Evolutionary conservation across 2,113 vertebrate species (phyloP).

Genomic region (Dipodomys merriami): DNA sequence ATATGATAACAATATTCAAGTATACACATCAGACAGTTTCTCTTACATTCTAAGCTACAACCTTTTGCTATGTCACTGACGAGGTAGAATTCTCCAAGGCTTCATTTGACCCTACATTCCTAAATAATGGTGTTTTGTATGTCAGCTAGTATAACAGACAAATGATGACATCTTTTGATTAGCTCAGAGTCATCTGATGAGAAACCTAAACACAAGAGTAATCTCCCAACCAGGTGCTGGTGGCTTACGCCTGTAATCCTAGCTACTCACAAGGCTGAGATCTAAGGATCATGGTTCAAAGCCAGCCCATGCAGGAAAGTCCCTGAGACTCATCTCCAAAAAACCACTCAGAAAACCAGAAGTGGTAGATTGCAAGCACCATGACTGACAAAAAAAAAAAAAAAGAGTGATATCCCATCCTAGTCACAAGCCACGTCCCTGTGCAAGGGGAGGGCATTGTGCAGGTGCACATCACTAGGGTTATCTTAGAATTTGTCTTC

Average conservation of each 20-base stretch:
- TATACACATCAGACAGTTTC: background rate
- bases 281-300: no score
- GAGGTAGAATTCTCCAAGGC: background rate
- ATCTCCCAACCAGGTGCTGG: no score
- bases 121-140: background rate
- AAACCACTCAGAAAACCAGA: no score
- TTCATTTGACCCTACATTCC: background rate
- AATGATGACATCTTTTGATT: background rate
- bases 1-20: background rate
- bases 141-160: background rate
- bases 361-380: no score
- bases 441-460: background rate
- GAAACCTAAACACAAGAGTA: background rate
- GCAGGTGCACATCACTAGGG: background rate
- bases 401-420: background rate
- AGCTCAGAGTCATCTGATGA: background rate
- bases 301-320: no score
- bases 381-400: no score
- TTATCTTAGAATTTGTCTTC: slow-evolving; percentile 1
- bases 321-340: no score
- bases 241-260: no score
- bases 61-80: background rate
- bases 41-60: background rate
- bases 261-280: no score
- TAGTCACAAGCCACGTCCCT: background rate